Conservation (phyloP, 1,140 invertebrate genomes). For the Oreohelix idahoensis region DNA sequence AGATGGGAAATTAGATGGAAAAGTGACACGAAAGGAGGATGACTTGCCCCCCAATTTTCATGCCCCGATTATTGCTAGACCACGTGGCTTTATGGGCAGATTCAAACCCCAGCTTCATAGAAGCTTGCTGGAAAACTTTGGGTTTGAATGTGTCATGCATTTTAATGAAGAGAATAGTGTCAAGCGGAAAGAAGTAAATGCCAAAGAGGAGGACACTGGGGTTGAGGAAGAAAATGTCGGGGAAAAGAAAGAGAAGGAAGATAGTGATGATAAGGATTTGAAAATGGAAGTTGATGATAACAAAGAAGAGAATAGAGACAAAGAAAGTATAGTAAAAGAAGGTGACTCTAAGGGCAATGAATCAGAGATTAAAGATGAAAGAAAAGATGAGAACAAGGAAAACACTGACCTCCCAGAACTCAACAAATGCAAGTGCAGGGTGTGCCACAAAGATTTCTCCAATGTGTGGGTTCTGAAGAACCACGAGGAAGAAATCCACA, state of each 20-base stretch:
- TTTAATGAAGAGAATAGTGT: conserved; percentile 89
- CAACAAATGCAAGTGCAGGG: conserved; percentile 84
- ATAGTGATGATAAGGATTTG: conserved; percentile 37
- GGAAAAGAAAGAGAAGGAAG: conserved; percentile 50
- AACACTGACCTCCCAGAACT: conserved; percentile 77
- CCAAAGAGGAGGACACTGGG: conserved; percentile 46
- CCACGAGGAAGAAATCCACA: conserved; percentile 95
- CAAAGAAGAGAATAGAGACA: conserved; percentile 51
- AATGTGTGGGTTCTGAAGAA: conserved; percentile 96
- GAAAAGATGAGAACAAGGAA: conserved; percentile 50
- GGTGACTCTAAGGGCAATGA: conserved; percentile 18
- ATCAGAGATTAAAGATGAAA: conserved; percentile 48
- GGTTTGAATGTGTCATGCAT: conserved; percentile 96
- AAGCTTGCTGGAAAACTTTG: conserved; percentile 91
- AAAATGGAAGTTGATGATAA: conserved; percentile 47
- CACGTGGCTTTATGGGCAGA: conserved; percentile 76
- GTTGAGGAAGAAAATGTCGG: conserved; percentile 47
- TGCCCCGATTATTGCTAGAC: conserved; percentile 66
- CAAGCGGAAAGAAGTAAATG: conserved; percentile 53
- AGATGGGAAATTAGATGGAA: conserved; percentile 1
- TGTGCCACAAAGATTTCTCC: conserved; percentile 94
- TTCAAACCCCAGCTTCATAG: conserved; percentile 85
- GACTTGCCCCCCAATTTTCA: conserved; percentile 43
- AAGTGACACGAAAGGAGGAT: conserved; percentile 20
- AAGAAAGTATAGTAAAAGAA: conserved; percentile 28